Evolutionary conservation across 2,888 invertebrate genomes (phyloP), one percentile per base, ranked within the genome.

Genomic region (Caenorhabditis parvicauda): DNA sequence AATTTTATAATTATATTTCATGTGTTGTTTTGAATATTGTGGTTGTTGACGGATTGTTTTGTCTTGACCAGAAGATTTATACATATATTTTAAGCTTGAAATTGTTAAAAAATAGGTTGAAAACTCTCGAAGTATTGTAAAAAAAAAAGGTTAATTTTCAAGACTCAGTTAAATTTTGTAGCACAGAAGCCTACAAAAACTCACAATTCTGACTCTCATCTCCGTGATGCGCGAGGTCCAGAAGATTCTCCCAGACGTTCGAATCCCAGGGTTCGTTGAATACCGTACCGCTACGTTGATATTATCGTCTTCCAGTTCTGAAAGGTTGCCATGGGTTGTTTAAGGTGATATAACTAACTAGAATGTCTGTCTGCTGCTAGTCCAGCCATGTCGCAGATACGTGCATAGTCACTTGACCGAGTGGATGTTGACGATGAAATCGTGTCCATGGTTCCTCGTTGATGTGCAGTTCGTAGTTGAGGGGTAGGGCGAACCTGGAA

Each of bases 201-300:
- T 54, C 21, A 57, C 58, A 56, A 58, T 21, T 49, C 47, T 32
- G 9, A 14, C 21, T 29, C 39, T 66, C 56, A 49, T 70, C 70
- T 9, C 67, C 65, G 48, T 70, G 70, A 44, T 70, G 59, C n/a
- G 70, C 70, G 47, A 70, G 47, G 41, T 67, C 77, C 43, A 90
- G 84, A 59, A 90, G 83, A 46, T 88, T 87, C 70, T 89, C 89
- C 89, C 89, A 89, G 51, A 88, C 87, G 12, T 88, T 87, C 67
- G 88, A 88, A 81, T 90, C 90, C 92, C 92, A 92, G 0, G 92
- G 92, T 75, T 91, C 91, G 2, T 90, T 91, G 83, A 92, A 92
- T 7, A 90, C 89, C 0, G 92, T 92, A 27, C 88, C 89, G 80
- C 79, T 6, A 79, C 75, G 53, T 72, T 72, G n/a, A 77, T 63